Conservation (phyloP, 2,888 invertebrate genomes). For the Seladonia tumulorum region DNA sequence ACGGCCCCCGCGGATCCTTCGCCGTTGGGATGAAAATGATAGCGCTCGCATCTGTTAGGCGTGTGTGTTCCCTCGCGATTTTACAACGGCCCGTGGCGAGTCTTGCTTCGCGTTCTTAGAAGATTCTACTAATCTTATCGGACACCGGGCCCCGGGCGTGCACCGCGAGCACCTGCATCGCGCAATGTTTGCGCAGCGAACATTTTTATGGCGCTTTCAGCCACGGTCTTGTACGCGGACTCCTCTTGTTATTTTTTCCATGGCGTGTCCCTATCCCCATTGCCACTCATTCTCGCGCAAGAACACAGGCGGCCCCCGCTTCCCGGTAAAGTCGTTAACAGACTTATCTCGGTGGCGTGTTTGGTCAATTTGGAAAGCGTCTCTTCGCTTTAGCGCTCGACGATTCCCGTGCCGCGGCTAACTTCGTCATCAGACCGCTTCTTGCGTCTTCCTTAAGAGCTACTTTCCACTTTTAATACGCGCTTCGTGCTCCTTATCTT, state of each 20-base stretch:
- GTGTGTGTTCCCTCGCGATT: not conserved
- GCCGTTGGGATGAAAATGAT: slow-evolving; percentile 10
- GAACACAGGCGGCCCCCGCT: slow-evolving; percentile 28
- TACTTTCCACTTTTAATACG: slow-evolving; percentile 70
- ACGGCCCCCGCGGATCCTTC: not conserved
- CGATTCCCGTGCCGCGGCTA: slow-evolving; percentile 49
- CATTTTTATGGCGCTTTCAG: slow-evolving; percentile 68
- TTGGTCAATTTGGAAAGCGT: slow-evolving; percentile 71
- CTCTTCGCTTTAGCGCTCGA: slow-evolving; percentile 55
- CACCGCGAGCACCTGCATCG: slow-evolving; percentile 63
- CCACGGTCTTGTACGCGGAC: slow-evolving; percentile 21
- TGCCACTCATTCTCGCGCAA: not conserved
- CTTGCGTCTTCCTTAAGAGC: slow-evolving; percentile 64
- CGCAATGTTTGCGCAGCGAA: slow-evolving; percentile 61
- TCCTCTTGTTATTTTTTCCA: slow-evolving; percentile 27
- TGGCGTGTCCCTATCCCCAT: not conserved
- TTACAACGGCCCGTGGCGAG: not conserved
- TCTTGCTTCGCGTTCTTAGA: slow-evolving; percentile 33
- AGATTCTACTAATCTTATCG: slow-evolving; percentile 68
- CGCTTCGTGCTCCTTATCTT: slow-evolving; percentile 67
- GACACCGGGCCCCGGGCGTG: not conserved
- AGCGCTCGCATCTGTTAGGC: not conserved
- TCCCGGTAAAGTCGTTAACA: slow-evolving; percentile 67
- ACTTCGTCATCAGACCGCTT: slow-evolving; percentile 54
- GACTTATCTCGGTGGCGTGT: slow-evolving; percentile 70